Percentiles rank a stretch among this genome's conserved stretches.
phyloP scores from a whole-genome alignment of 2,797 vertebrate genomes.

The Aeoliscus strigatus region DNA sequence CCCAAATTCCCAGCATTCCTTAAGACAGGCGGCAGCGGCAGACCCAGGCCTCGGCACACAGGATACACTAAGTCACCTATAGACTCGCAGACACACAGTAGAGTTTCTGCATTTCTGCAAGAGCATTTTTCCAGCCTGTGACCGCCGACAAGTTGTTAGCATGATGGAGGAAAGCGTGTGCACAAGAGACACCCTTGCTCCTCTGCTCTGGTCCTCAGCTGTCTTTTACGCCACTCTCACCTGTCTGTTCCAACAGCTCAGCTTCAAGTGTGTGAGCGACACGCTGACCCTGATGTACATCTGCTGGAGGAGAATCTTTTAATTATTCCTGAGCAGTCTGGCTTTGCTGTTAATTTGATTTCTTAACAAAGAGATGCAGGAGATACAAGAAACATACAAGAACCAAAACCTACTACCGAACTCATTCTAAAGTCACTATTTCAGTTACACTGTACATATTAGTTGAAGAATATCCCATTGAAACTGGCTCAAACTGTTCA shows the following conservation, averaged over 20 bases:
- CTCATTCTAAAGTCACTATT: too few relatives aligned
- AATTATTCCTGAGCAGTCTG: conserved; percentile 13
- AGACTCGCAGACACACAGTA: conserved; percentile 3
- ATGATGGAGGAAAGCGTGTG: conserved; percentile 21
- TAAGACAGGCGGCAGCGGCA: conserved; percentile 45
- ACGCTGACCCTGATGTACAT: conserved; percentile 46
- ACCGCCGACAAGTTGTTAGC: too few relatives aligned
- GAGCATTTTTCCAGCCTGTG: too few relatives aligned
- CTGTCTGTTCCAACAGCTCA: conserved; percentile 28
- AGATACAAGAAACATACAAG: too few relatives aligned
- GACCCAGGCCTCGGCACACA: conserved; percentile 26
- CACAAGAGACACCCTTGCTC: conserved; percentile 20
- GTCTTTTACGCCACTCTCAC: conserved; percentile 39
- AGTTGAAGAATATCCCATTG: too few relatives aligned
- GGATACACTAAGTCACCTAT: conserved; percentile 30
- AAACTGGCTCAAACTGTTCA: too few relatives aligned
- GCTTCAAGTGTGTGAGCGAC: conserved; percentile 12
- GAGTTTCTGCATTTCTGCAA: too few relatives aligned
- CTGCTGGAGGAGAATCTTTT: conserved; percentile 16
- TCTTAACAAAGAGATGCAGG: conserved; percentile 10
- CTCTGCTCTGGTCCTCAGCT: conserved; percentile 39
- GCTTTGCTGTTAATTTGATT: conserved; percentile 23
- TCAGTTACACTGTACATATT: too few relatives aligned
- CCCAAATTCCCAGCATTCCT: conserved; percentile 62
- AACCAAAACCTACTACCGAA: too few relatives aligned